Conservation (phyloP, 2,888 invertebrate genomes). For the Drepana falcataria region DNA sequence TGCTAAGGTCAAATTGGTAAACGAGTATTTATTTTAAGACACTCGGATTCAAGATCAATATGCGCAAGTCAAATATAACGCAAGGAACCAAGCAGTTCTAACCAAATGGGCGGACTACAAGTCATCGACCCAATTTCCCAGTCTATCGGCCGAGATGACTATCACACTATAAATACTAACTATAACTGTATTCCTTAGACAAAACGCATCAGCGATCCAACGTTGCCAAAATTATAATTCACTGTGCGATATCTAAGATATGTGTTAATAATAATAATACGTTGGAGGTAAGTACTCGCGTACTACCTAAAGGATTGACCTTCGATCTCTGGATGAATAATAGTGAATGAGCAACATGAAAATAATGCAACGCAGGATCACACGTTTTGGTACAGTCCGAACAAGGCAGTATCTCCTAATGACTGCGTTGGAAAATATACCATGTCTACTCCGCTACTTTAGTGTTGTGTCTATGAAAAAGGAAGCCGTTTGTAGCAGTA, state of each 20-base stretch:
- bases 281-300: too few relatives aligned
- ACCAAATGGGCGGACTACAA: constrained; percentile 31
- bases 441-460: too few relatives aligned
- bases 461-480: too few relatives aligned
- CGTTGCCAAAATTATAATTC: constrained; percentile 65
- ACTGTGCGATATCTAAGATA: constrained; percentile 34
- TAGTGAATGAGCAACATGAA: constrained; percentile 2
- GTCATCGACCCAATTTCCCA: constrained; percentile 64
- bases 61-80: constrained; percentile 1
- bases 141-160: constrained; percentile 54
- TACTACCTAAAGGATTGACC: too few relatives aligned
- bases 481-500: too few relatives aligned
- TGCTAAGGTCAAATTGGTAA: constrained; percentile 1
- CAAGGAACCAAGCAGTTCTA: constrained; percentile 5
- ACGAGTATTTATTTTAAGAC: not conserved
- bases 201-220: constrained; percentile 62
- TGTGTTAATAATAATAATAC: constrained; percentile 40
- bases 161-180: constrained; percentile 61
- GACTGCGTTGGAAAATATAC: too few relatives aligned
- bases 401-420: too few relatives aligned
- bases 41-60: not conserved
- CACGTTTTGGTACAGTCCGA: too few relatives aligned
- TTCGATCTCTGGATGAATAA: not conserved
- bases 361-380: too few relatives aligned
- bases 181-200: constrained; percentile 41